Conservation (phyloP, 2,797 vertebrate species). For the Orestias chungarensis region DNA sequence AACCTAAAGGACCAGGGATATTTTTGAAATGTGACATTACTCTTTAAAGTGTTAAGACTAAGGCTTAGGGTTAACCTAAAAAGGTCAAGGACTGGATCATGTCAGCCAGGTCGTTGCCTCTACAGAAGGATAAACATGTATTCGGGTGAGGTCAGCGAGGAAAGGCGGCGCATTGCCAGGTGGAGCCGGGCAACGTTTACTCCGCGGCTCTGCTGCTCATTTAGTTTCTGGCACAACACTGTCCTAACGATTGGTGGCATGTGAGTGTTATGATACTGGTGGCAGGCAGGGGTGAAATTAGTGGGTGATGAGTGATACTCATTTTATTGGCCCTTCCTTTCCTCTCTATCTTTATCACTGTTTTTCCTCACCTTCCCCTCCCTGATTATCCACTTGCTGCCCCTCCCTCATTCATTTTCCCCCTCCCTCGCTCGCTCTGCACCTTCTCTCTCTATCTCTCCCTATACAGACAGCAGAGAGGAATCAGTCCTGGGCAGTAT, state of each 20-base stretch:
- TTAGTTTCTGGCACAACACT: slow-evolving; percentile 48
- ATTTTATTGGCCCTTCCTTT: slow-evolving; percentile 39
- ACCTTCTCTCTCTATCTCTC: slow-evolving; percentile 22
- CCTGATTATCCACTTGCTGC: slow-evolving; percentile 11
- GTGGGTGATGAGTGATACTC: slow-evolving; percentile 64
- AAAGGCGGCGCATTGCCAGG: slow-evolving; percentile 40
- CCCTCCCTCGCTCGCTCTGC: slow-evolving; percentile 23
- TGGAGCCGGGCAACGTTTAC: slow-evolving; percentile 16
- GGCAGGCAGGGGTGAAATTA: slow-evolving; percentile 51
- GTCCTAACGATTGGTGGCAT: slow-evolving; percentile 20
- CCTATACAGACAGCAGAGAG: slow-evolving; percentile 90
- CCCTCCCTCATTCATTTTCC: slow-evolving; percentile 2
- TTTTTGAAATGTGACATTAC: slow-evolving; percentile 9
- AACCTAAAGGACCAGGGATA: slow-evolving; percentile 11
- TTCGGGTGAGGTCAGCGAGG: slow-evolving; percentile 11
- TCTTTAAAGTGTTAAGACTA: neutral
- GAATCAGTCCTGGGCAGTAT: slow-evolving; percentile 92
- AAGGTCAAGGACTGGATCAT: slow-evolving; percentile 10
- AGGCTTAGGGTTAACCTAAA: neutral
- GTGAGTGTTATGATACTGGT: slow-evolving; percentile 26
- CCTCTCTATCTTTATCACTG: slow-evolving; percentile 33
- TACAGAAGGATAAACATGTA: neutral
- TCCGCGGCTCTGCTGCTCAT: slow-evolving; percentile 36
- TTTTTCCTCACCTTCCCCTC: slow-evolving; percentile 14
- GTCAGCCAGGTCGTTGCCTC: slow-evolving; percentile 2